Base-by-base conservation (phyloP, 1,140 invertebrate genomes). In the Aphidius gifuensis region DNA sequence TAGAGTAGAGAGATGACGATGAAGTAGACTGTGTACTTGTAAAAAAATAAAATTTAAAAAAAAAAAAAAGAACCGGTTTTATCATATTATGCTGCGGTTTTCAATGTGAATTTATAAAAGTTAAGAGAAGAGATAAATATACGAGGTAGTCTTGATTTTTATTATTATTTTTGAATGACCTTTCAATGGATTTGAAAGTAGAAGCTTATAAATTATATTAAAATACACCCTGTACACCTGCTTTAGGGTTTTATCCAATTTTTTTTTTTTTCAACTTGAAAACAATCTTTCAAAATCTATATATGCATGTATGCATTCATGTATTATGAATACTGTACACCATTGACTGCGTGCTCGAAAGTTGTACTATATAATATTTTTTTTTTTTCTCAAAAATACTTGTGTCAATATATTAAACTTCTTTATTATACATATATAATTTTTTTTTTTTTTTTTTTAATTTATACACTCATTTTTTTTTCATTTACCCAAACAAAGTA, bases 101-200 rank as follows among this genome's bases (percentile, higher is more conserved):
- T 51, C 5, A 7, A 51, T 4, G 5, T 23, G 38, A 32, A 51
- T 48, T n/a, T 32, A 47, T n/a, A n/a, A 44, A 44, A 44, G 43
- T 7, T 44, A 44, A 44, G 43, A 44, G 43, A 44, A 44, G 43
- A 44, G 43, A 60, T 51, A 46, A 48, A 51, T 51, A 60, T n/a
- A 8, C 11, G 11, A 48, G 46, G 42, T 58, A 60, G 58, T 39
- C 47, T 60, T 32, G 7, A 7, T 60, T 50, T 40, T 38, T 49
- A 21, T 39, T n/a, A 40, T 51, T 51, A 47, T 38, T 51, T 40
- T 49, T 44, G 58, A 60, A 60, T 51, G 48, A 60, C 58, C 58
- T 60, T 60, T 60, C 58, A 50, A 39, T 38, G 45, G 23, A 16
- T 44, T 58, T 9, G 8, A 44, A 48, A 58, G 46, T 39, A 45